A percentile compares a stretch with the other conserved stretches of the same genome.
phyloP scores from a whole-genome alignment of 2,888 invertebrate genomes.

The Napeogenes inachia region DNA sequence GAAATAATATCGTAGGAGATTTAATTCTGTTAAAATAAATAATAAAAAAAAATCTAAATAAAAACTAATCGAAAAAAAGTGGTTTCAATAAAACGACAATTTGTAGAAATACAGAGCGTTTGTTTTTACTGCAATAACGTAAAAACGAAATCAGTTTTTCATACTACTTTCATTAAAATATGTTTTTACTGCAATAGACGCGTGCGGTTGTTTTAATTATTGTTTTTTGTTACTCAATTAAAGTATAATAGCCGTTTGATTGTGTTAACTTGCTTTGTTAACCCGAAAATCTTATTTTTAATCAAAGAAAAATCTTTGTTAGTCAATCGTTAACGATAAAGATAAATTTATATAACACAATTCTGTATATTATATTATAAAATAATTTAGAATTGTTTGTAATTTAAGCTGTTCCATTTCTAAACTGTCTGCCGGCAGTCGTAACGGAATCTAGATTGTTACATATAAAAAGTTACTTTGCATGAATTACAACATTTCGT shows the following conservation, averaged over 20 bases:
- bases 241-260: not conserved
- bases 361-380: not conserved
- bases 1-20: no score
- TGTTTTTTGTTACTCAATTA: not conserved
- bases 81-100: slow-evolving; percentile 2
- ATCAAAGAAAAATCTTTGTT: no score
- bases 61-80: not conserved
- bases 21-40: not conserved
- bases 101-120: not conserved
- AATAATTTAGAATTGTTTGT: not conserved
- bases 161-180: not conserved
- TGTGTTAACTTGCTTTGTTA: not conserved
- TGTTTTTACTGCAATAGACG: not conserved
- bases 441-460: not conserved
- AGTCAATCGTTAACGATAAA: no score
- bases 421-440: not conserved
- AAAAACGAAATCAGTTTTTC: not conserved
- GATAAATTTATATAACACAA: not conserved
- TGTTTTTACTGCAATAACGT: not conserved
- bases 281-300: no score
- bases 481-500: slow-evolving; percentile 3
- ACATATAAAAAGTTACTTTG: slow-evolving; percentile 4
- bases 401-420: not conserved
- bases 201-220: slow-evolving; percentile 1
- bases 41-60: not conserved